Base-by-base conservation (phyloP, 1,140 invertebrate genomes). In the Ridgeia piscesae region DNA sequence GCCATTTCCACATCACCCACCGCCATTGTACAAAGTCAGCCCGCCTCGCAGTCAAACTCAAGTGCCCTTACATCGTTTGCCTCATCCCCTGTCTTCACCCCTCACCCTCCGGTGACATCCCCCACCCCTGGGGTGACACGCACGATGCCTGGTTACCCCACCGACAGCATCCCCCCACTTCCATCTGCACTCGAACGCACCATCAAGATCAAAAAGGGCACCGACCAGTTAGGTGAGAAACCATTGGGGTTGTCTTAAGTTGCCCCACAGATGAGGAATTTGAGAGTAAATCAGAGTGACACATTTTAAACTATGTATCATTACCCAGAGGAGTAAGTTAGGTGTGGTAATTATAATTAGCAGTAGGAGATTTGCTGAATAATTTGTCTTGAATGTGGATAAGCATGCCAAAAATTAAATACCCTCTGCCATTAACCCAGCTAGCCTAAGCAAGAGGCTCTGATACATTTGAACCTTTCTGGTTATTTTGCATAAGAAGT, bases 191-290 rank as follows among this genome's bases (percentile, higher is more conserved):
- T 97, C 6, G 97, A 97, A 95, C 95, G 96, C 92, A 96, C 96
- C 92, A 96, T 97, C 92, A 96, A 96, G 94, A 95, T 97, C 9
- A 96, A 96, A 92, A 97, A 97, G 95, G 96, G 96, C 91, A 95
- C 95, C 91, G 96, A 97, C 91, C 96, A 96, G 92, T 93, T 97
- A 91, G 97, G 97, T 97, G 95, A 95, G 95, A 34, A 90, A 90
- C 33, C 33, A 34, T 90, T 11, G 11, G 42, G 42, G 42, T 42
- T 42, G 42, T 42, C 42, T 42, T 42, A 42, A 42, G 42, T 42
- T 42, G 11, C 42, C 42, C 42, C 42, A 42, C 4, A 42, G 42
- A 42, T 42, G n/a, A n/a, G n/a, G n/a, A n/a, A n/a, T n/a, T n/a
- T 42, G 11, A 42, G 42, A 42, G 42, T 4, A 42, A 42, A 42